Base-by-base conservation (phyloP, 1,140 invertebrate genomes). In the Pseudomyrmex pallidus region DNA sequence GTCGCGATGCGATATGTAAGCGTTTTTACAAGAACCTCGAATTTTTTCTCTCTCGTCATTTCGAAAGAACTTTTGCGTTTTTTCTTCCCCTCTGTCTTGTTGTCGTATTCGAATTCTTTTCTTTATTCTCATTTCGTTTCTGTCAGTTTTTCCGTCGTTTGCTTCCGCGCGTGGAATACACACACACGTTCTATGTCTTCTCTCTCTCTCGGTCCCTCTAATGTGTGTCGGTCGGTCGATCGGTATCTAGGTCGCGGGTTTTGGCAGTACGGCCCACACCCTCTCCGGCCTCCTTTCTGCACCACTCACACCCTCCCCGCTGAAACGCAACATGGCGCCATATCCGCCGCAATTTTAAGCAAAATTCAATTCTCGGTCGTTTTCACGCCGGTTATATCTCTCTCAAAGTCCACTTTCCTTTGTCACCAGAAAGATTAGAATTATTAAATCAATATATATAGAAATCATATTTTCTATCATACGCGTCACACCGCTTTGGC, bases 171-270 rank as follows among this genome's bases (percentile, higher is more conserved):
- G 54, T n/a, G n/a, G 13, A 50, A 17, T 70, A 12, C 48, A n/a
- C 20, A 35, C 25, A 50, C 66, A 17, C 82, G 7, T n/a, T 62
- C 46, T 59, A 20, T n/a, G 13, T 22, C 25, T 13, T 12, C 62
- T 35, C 63, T 64, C 72, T 80, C 59, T 76, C 72, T 50, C 61
- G 54, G 25, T 12, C 76, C 48, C 73, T 64, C 66, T 84, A 82
- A 86, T 91, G 89, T 91, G 90, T 91, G 92, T 91, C 87, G 92
- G 92, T 92, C 92, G 92, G 92, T 94, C 93, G 93, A 94, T 94
- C 92, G 90, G 92, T 93, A 94, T 94, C 93, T 94, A 91, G 92
- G 93, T 94, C 92, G 93, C 92, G 92, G 92, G 92, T 94, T 93
- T 94, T 93, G 93, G 93, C 92, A 93, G 91, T 91, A 90, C 85